phyloP scores from a whole-genome alignment of 1,140 invertebrate species.

The Diorhabda sublineata region DNA sequence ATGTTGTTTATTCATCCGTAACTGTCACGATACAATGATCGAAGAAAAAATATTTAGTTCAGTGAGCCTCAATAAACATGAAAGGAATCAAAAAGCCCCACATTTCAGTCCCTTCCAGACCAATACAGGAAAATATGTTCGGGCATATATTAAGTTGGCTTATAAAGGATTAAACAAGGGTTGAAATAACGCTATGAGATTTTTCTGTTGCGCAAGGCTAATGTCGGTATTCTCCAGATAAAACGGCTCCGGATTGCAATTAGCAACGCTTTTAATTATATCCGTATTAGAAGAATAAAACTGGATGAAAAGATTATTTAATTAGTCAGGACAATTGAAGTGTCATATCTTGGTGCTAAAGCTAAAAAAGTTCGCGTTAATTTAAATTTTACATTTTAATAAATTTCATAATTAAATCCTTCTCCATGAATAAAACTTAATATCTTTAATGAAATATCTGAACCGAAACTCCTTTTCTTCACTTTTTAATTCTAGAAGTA shows the following conservation, averaged over 20 bases:
- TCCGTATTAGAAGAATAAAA: neutral
- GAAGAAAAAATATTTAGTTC: neutral
- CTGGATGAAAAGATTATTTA: neutral
- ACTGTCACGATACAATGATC: neutral
- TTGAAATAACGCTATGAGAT: neutral
- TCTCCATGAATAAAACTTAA: neutral
- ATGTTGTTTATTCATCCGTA: neutral
- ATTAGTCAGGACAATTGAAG: neutral
- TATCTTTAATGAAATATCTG: no score
- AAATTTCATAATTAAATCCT: neutral
- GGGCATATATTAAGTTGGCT: neutral
- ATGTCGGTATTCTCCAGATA: neutral
- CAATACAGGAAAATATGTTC: neutral
- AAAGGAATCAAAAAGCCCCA: neutral
- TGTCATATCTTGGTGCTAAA: neutral
- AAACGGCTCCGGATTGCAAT: neutral
- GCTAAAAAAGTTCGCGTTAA: neutral
- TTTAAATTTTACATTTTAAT: neutral
- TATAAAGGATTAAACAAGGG: conserved; percentile 1
- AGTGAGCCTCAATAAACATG: neutral
- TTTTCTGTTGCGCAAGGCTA: neutral
- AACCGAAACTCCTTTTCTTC: no score
- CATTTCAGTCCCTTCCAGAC: neutral
- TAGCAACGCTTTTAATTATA: neutral
- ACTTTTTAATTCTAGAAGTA: no score